A percentile compares a stretch with the other conserved stretches of the same genome.
These are phyloP conservation scores for Gymnothorax reevesii DNA, from an alignment of 2,797 vertebrate species.

Conservation along the genomic window DNA sequence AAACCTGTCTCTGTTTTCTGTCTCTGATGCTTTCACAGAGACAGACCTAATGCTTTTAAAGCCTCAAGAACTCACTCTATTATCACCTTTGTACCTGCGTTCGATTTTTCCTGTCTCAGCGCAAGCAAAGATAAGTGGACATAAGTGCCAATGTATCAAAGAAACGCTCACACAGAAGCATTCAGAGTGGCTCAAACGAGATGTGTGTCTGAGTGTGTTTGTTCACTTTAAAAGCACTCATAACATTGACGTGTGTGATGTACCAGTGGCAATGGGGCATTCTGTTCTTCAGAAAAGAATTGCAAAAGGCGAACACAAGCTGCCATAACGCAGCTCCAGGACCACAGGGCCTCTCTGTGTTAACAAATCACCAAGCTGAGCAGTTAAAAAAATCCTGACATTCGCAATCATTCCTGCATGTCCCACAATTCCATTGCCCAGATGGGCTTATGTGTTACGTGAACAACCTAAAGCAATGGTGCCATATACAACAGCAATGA, in stretches of 20 bases:
- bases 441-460: neutral
- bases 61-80: neutral
- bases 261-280: neutral
- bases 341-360: neutral
- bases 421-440: neutral
- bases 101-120: neutral
- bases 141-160: neutral
- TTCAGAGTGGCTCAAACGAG: neutral
- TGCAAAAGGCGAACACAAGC: neutral
- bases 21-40: neutral
- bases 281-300: neutral
- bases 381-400: neutral
- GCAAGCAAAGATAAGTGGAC: neutral
- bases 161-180: neutral
- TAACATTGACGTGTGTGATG: neutral
- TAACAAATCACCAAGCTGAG: neutral
- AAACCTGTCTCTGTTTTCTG: neutral
- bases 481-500: constrained; percentile 22
- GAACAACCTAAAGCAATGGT: neutral
- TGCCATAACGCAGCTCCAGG: neutral
- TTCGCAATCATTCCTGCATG: neutral
- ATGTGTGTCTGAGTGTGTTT: neutral
- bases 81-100: neutral
- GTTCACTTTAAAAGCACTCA: neutral
- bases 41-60: constrained; percentile 4